phyloP scores from a whole-genome alignment of 2,797 vertebrate species.

The Apogon hyalosoma region DNA sequence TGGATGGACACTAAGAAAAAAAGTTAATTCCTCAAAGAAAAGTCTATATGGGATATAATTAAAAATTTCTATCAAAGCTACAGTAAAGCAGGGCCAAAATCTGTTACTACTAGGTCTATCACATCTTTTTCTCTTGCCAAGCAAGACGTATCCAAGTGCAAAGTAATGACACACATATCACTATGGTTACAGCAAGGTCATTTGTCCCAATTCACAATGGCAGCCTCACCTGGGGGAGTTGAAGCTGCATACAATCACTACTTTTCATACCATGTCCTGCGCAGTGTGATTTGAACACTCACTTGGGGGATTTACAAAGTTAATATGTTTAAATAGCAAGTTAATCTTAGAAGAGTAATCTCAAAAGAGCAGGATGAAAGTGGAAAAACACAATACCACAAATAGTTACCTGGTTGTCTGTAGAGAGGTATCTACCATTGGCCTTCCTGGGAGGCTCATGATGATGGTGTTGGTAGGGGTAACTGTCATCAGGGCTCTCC shows the following conservation, averaged over 20 bases:
- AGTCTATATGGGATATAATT: background rate
- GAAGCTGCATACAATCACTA: constrained; percentile 5
- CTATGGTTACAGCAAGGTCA: constrained; percentile 71
- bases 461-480: constrained; percentile 83
- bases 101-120: constrained; percentile 10
- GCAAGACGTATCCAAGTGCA: constrained; percentile 11
- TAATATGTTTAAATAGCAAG: constrained; percentile 13
- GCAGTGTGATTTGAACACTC: background rate
- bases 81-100: background rate
- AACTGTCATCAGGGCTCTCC: constrained; percentile 84
- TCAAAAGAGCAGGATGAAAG: constrained; percentile 37
- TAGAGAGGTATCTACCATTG: constrained; percentile 84
- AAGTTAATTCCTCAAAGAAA: background rate
- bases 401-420: constrained; percentile 74
- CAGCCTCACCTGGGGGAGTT: constrained; percentile 17
- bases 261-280: constrained; percentile 27
- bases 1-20: too few species aligned
- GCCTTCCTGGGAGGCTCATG: constrained; percentile 85
- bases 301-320: constrained; percentile 27
- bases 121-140: constrained; percentile 16
- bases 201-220: constrained; percentile 42
- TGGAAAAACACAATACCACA: constrained; percentile 25
- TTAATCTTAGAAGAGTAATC: constrained; percentile 23
- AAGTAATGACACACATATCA: constrained; percentile 41
- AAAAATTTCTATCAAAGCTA: background rate